Conservation (phyloP, 1,140 invertebrate genomes). For the Asbolus verrucosus region DNA sequence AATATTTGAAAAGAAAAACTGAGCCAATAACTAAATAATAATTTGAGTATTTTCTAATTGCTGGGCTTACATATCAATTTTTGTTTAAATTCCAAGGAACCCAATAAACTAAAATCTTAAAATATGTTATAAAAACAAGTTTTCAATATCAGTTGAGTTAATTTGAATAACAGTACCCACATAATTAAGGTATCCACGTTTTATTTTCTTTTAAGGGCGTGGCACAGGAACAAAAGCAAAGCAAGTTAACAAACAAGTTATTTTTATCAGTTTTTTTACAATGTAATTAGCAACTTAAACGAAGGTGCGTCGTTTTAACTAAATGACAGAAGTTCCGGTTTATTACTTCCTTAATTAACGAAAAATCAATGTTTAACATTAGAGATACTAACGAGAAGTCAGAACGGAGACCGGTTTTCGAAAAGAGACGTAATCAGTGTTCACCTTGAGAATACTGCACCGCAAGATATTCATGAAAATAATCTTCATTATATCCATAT, state of each 20-base stretch:
- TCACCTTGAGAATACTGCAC: conserved; percentile 26
- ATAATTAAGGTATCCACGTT: neutral
- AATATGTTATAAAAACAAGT: neutral
- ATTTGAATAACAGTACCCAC: neutral
- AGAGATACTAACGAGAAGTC: neutral
- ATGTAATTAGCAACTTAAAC: too few relatives aligned
- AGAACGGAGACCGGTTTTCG: conserved; percentile 35
- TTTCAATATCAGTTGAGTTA: neutral
- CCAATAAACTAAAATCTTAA: too few relatives aligned
- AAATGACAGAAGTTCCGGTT: conserved; percentile 2
- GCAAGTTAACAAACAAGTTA: neutral
- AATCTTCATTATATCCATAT: neutral
- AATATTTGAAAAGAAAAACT: too few relatives aligned
- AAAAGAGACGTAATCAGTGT: conserved; percentile 5
- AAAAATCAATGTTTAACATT: conserved; percentile 1
- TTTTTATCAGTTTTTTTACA: too few relatives aligned
- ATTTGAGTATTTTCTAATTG: too few relatives aligned
- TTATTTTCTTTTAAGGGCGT: neutral
- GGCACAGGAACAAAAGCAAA: neutral
- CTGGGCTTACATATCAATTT: too few relatives aligned
- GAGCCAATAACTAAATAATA: too few relatives aligned
- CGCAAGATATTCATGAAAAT: neutral
- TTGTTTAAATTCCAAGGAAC: too few relatives aligned
- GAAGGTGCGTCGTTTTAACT: neutral
- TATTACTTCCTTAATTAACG: conserved; percentile 9